phyloP scores from a whole-genome alignment of 2,888 invertebrate genomes.

The Epistrophe grossulariae region DNA sequence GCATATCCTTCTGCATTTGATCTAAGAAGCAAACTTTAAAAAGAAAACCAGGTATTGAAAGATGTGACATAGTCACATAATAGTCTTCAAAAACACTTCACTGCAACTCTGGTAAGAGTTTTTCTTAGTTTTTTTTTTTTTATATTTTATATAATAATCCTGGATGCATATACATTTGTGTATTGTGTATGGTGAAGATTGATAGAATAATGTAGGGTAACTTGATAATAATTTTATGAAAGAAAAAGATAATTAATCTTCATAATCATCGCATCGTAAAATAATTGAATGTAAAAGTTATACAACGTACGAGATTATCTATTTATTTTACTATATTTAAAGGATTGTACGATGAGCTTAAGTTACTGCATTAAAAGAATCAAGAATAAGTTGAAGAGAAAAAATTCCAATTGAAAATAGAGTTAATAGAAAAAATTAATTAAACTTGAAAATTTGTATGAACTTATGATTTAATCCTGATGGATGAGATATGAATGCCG shows the following conservation, averaged over 20 bases:
- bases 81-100: slow-evolving; percentile 13
- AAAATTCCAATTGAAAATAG: background rate
- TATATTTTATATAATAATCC: slow-evolving; percentile 1
- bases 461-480: too few relatives aligned
- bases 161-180: background rate
- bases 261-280: slow-evolving; percentile 4
- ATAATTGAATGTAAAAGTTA: background rate
- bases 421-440: background rate
- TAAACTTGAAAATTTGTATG: too few relatives aligned
- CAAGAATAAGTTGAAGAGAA: background rate
- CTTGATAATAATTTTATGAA: slow-evolving; percentile 13
- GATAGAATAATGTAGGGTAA: slow-evolving; percentile 11
- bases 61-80: slow-evolving; percentile 16
- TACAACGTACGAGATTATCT: background rate
- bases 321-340: background rate
- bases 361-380: background rate
- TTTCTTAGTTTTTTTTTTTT: background rate
- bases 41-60: slow-evolving; percentile 24
- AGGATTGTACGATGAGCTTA: background rate
- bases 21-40: slow-evolving; percentile 14
- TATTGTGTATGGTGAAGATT: background rate
- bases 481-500: too few relatives aligned
- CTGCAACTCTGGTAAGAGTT: background rate
- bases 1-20: slow-evolving; percentile 6
- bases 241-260: slow-evolving; percentile 26